phyloP scores from a whole-genome alignment of 2,888 invertebrate genomes.

The Epirrita christyi region DNA sequence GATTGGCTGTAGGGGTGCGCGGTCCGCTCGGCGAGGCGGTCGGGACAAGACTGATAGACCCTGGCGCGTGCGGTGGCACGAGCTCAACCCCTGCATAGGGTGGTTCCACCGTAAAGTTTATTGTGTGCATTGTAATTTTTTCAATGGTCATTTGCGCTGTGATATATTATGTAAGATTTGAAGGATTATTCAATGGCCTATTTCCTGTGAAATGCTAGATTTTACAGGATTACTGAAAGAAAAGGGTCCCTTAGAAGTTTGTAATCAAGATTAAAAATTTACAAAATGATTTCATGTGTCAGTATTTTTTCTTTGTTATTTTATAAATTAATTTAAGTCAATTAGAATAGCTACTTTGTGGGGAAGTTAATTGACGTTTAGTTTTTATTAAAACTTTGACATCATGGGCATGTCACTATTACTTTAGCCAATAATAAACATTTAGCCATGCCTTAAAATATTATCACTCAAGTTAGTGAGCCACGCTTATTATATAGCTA shows the following conservation, averaged over 20 bases:
- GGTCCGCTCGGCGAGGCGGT: constrained; percentile 75
- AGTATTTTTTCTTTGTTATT: too few relatives aligned
- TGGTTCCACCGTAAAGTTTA: constrained; percentile 43
- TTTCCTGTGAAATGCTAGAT: too few relatives aligned
- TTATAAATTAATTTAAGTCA: too few relatives aligned
- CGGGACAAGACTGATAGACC: constrained; percentile 73
- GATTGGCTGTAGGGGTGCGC: constrained; percentile 68
- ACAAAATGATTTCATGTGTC: background rate
- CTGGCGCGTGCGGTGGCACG: constrained; percentile 70
- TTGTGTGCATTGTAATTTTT: constrained; percentile 33
- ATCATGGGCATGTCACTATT: too few relatives aligned
- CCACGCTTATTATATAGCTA: constrained; percentile 33
- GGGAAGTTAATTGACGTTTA: too few relatives aligned
- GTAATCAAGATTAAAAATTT: background rate
- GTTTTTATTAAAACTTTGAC: too few relatives aligned
- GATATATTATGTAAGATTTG: constrained; percentile 8
- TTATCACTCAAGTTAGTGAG: constrained; percentile 29
- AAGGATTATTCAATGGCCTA: background rate
- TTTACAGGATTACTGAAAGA: too few relatives aligned
- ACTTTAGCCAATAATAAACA: background rate
- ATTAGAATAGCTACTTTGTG: too few relatives aligned
- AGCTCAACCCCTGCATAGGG: constrained; percentile 62
- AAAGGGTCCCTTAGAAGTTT: background rate
- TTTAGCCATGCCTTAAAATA: constrained; percentile 20
- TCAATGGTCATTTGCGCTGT: constrained; percentile 9